Evolutionary conservation across 2,797 vertebrate species (phyloP), one percentile per base, ranked within the genome.

Genomic region (Selene dorsalis): DNA sequence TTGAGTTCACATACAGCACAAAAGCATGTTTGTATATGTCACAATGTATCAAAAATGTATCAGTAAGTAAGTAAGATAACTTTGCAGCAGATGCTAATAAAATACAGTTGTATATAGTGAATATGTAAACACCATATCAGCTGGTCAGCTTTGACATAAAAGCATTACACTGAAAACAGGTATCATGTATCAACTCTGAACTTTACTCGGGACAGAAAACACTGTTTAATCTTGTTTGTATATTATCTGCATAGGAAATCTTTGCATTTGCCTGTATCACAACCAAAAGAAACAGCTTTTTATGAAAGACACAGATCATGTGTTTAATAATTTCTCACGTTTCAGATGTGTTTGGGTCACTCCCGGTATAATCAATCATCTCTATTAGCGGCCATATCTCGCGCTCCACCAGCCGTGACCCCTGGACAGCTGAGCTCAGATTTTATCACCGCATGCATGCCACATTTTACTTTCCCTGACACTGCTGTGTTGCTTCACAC

Each of bases 321-420:
- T 87, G 84, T 88, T 91, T 91, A 86, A 91, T 92, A 87, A 88
- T 90, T 84, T 75, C 75, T 86, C 84, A 84, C 87, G 89, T 88
- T 88, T 88, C 82, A 88, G 84, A 86, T 1, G 65, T 69, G 69
- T 71, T 73, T 65, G 88, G 86, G 89, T 83, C 75, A 11, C 73
- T 28, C 26, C 22, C 59, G 9, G 84, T 76, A 62, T 91, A 91
- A 94, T 94, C 93, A 94, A 91, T 95, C 93, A 94, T 92, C 85
- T 92, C 89, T 91, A 93, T 93, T 94, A 94, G 87, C 83, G 77
- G 89, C 84, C 88, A 73, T 93, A 94, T 93, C 91, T 90, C 56
- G 30, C 39, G 85, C 92, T 91, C 87, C 56, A 69, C 89, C 90
- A 92, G 90, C 89, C 88, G 20, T 93, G 94, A 94, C 91, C 91